phyloP scores from a whole-genome alignment of 2,888 invertebrate genomes.

The Polydesmus complanatus region DNA sequence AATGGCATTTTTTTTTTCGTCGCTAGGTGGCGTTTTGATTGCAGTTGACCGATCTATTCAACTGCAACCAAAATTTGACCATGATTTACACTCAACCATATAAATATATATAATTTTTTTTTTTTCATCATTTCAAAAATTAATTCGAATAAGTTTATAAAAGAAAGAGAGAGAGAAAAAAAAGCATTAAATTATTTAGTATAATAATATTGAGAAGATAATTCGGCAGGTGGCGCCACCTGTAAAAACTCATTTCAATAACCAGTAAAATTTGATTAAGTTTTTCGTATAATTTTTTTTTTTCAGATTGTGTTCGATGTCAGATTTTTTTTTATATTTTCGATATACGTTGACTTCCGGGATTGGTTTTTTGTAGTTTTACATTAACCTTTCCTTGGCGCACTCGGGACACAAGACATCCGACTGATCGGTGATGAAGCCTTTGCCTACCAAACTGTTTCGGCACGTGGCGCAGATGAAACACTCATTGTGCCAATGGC shows the following conservation, averaged over 20 bases:
- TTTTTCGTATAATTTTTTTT: background rate
- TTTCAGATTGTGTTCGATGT: background rate
- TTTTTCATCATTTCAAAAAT: too few species aligned
- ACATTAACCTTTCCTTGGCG: constrained; percentile 87
- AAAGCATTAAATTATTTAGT: background rate
- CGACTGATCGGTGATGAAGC: constrained; percentile 94
- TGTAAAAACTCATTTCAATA: too few species aligned
- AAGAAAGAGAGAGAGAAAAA: too few species aligned
- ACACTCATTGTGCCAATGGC: constrained; percentile 99
- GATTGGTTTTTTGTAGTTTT: constrained; percentile 10
- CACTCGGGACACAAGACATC: constrained; percentile 99
- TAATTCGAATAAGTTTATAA: too few species aligned
- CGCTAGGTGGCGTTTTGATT: too few species aligned
- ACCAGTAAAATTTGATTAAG: too few species aligned
- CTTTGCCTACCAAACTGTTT: constrained; percentile 89
- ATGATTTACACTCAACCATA: background rate
- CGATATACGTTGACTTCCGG: too few species aligned
- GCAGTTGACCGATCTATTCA: background rate
- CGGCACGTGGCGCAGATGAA: constrained; percentile 96
- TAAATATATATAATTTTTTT: background rate
- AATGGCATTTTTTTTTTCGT: too few species aligned
- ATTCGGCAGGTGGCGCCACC: background rate
- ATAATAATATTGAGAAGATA: background rate
- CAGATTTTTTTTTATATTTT: too few species aligned
- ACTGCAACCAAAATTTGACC: background rate